Evolutionary conservation across 2,113 vertebrate genomes (phyloP), one percentile per base, ranked within the genome.

Genomic region (Emydocephalus ijimae): DNA sequence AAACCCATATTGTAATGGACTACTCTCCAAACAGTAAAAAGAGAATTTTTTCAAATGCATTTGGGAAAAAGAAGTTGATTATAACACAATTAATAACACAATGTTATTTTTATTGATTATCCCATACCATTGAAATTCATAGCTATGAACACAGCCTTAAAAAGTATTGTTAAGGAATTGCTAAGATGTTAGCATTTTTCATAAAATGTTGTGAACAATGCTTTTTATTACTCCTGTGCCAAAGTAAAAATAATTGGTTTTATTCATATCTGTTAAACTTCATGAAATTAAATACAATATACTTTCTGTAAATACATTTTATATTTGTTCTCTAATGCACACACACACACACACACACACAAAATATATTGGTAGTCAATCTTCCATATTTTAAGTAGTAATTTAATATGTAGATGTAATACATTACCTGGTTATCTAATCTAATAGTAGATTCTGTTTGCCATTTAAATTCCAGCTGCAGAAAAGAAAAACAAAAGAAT

Each of bases 351-450:
- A 74, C n/a, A 81, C n/a, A 20, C 6, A 81, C 45, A 45, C 45
- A 45, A 5, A 14, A 69, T 34, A 69, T 15, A 39, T 21, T 39
- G 34, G 86, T 89, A 94, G 48, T 74, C 54, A 89, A 81, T 85
- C 69, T 90, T 90, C 93, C 94, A 98, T 95, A 91, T 96, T 96
- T 95, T 94, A 97, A 97, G 93, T 95, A 97, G 92, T 96, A 98
- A 97, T 96, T 98, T 96, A 97, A 96, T 97, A 97, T 93, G 92
- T 69, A 97, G 98, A 95, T 93, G 34, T 94, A 89, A 85, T 95
- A 98, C 95, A 97, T 98, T 98, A 98, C 98, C 98, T 98, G 97
- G 95, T 96, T 96, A 96, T 97, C 96, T 98, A 98, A 97, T 97
- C 96, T 98, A 97, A 96, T 91, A 97, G 98, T 95, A 96, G 97